These are phyloP conservation scores for Otis tarda DNA, from an alignment of 2,113 vertebrate genomes.

Conservation along the genomic window DNA sequence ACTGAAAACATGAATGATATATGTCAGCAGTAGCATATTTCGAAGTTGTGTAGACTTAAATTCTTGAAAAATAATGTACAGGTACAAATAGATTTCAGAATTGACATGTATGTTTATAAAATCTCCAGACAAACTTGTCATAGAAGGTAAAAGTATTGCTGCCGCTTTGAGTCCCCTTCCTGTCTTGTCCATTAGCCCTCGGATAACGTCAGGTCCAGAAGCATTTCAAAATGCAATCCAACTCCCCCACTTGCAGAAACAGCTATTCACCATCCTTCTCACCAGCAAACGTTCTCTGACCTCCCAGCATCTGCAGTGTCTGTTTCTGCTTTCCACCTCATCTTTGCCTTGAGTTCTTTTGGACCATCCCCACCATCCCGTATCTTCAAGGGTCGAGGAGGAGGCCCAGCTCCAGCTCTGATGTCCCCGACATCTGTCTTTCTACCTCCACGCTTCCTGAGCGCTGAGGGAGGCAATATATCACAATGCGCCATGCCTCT, in stretches of 20 bases:
- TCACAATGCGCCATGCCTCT: not conserved
- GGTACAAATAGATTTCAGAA: not conserved
- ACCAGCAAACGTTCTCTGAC: not conserved
- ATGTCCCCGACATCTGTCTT: not conserved
- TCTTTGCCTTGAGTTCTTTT: not conserved
- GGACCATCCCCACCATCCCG: fast-evolving
- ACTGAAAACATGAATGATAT: not conserved
- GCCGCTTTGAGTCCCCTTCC: not conserved
- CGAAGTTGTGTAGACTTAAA: not conserved
- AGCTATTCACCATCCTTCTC: not conserved
- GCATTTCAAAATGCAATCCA: not conserved
- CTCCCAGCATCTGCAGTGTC: not conserved
- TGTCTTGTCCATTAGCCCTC: not conserved
- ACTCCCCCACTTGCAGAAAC: not conserved
- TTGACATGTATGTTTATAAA: not conserved
- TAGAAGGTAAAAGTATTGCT: not conserved
- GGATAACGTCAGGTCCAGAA: not conserved
- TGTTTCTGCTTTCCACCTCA: not conserved
- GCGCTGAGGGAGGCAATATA: not conserved
- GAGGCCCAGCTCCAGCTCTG: not conserved
- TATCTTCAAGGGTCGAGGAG: not conserved
- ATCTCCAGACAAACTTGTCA: not conserved
- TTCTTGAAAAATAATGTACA: not conserved
- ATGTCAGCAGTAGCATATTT: not conserved
- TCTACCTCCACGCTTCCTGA: not conserved